These are phyloP conservation scores for Triplophysa tibetana DNA, from an alignment of 2,113 vertebrate genomes.

Conservation along the genomic window DNA sequence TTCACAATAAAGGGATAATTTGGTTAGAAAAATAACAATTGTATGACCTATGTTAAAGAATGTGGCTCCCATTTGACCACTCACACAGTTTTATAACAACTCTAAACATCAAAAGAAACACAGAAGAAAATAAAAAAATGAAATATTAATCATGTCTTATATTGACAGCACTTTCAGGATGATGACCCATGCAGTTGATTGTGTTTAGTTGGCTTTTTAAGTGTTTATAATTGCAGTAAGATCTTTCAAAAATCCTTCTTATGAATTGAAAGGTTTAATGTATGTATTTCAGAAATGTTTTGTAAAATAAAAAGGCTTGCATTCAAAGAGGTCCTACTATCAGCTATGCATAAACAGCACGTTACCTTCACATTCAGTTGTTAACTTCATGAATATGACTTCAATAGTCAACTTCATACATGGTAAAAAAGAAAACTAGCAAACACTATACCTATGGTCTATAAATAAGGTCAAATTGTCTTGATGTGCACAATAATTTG, in stretches of 20 bases:
- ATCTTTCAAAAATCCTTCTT: background rate
- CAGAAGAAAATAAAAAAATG: background rate
- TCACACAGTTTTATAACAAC: background rate
- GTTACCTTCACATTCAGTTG: constrained; percentile 6
- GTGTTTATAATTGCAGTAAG: background rate
- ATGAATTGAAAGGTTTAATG: background rate
- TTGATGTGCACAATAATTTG: background rate
- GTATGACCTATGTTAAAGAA: background rate
- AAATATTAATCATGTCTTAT: background rate
- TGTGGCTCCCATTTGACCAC: background rate
- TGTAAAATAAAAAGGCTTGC: background rate
- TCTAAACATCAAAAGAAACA: background rate
- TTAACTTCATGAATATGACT: background rate
- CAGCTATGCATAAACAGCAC: background rate
- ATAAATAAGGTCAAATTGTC: background rate
- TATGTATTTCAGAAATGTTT: constrained; percentile 8
- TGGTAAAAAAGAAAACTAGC: constrained; percentile 3
- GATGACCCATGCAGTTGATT: background rate
- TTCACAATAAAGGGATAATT: background rate
- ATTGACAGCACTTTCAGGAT: background rate
- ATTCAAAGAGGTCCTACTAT: background rate
- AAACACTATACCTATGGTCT: background rate
- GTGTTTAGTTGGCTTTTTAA: background rate
- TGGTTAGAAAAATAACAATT: constrained; percentile 18
- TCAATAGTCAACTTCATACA: background rate